phyloP scores from a whole-genome alignment of 30 jellyfish, hydroid and myxozoan species.

The Nemopilema nomurai region DNA sequence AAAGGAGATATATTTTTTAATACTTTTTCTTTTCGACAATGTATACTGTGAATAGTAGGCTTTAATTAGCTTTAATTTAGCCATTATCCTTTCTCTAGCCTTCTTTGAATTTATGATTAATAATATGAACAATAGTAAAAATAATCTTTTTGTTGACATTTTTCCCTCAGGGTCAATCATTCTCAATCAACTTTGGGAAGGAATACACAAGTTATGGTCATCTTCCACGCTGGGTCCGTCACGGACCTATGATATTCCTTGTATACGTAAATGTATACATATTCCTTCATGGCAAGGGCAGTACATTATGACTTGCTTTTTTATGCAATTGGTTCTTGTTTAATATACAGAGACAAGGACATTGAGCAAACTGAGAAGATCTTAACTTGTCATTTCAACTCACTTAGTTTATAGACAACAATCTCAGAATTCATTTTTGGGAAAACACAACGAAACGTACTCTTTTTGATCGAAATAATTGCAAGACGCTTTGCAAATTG shows the following conservation, averaged over 20 bases:
- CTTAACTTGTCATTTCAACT: not conserved
- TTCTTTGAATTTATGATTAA: too few relatives aligned
- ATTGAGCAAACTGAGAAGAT: not conserved
- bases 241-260: not conserved
- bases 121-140: too few relatives aligned
- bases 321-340: constrained; percentile 1
- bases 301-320: constrained; percentile 5
- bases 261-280: not conserved
- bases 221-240: constrained; percentile 4
- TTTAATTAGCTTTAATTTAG: too few relatives aligned
- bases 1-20: too few relatives aligned
- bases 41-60: too few relatives aligned
- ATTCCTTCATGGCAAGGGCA: constrained; percentile 4
- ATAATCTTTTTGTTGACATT: too few relatives aligned
- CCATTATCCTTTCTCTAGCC: too few relatives aligned
- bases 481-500: not conserved
- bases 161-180: too few relatives aligned
- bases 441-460: not conserved
- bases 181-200: too few relatives aligned
- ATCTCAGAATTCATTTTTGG: constrained; percentile 1
- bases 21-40: too few relatives aligned
- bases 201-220: not conserved
- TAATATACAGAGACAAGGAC: not conserved
- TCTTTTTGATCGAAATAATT: not conserved
- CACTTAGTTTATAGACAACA: constrained; percentile 9